These are phyloP conservation scores for Pseudeuparius sepicola DNA, from an alignment of 2,888 invertebrate genomes.

Conservation along the genomic window DNA sequence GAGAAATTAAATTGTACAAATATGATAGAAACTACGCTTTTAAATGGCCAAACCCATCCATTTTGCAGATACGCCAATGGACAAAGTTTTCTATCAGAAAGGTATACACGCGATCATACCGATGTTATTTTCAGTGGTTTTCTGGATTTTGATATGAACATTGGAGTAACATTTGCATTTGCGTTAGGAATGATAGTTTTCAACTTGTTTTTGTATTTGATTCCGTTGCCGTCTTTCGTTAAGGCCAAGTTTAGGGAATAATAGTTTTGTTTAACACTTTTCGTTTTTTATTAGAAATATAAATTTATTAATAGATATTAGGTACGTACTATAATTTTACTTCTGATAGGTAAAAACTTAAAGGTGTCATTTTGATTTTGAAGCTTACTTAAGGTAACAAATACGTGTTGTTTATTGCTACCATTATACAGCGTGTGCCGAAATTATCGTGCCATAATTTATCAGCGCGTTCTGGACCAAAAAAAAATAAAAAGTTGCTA, in stretches of 20 bases:
- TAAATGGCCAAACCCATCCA: slow-evolving; percentile 38
- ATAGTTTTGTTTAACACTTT: too few species aligned
- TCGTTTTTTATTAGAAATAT: too few species aligned
- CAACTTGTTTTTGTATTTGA: slow-evolving; percentile 74
- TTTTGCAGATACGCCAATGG: slow-evolving; percentile 63
- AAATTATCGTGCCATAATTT: too few species aligned
- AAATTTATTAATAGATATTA: too few species aligned
- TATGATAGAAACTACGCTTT: slow-evolving; percentile 45
- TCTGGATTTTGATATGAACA: slow-evolving; percentile 63
- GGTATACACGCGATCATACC: slow-evolving; percentile 52
- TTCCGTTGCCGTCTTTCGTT: slow-evolving; percentile 75
- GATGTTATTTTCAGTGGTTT: slow-evolving; percentile 50
- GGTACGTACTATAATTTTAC: too few species aligned
- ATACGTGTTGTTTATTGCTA: too few species aligned
- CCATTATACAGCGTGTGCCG: too few species aligned
- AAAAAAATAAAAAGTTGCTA: too few species aligned
- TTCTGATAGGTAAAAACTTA: too few species aligned
- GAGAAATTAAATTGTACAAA: slow-evolving; percentile 48
- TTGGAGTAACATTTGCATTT: slow-evolving; percentile 74
- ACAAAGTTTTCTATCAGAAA: slow-evolving; percentile 58
- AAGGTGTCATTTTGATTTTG: too few species aligned
- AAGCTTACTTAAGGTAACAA: too few species aligned
- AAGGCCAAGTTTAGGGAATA: slow-evolving; percentile 80
- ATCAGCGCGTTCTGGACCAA: too few species aligned
- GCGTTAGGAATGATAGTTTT: slow-evolving; percentile 70